Percentiles rank a stretch among this genome's conserved stretches.
These are phyloP conservation scores for Pipistrellus kuhlii DNA, from an alignment of 2,797 vertebrate genomes.

Conservation along the genomic window DNA sequence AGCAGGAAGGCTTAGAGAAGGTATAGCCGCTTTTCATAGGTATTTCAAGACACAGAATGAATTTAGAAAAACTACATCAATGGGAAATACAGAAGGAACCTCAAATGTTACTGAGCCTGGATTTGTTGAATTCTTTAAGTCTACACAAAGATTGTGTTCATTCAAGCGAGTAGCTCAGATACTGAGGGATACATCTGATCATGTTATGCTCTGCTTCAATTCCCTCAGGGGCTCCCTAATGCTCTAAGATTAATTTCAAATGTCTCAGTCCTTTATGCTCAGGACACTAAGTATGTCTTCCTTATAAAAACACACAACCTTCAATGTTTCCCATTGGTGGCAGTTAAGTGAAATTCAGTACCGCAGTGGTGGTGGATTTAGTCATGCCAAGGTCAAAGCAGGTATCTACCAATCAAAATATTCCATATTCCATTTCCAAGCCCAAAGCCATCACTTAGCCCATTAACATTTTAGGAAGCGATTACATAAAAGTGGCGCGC, in stretches of 20 bases:
- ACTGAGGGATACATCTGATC: neutral
- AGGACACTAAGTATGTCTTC: neutral
- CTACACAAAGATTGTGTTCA: constrained; percentile 38
- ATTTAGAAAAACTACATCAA: constrained; percentile 47
- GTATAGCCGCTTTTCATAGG: neutral
- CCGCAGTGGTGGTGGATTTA: neutral
- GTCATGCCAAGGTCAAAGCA: neutral
- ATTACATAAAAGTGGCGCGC: neutral
- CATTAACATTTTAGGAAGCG: neutral
- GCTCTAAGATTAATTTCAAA: constrained; percentile 40
- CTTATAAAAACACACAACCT: constrained; percentile 14
- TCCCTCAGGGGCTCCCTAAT: neutral
- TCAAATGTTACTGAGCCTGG: constrained; percentile 2
- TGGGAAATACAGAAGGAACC: neutral
- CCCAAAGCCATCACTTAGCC: neutral
- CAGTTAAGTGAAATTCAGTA: neutral
- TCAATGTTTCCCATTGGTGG: neutral
- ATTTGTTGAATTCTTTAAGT: constrained; percentile 46
- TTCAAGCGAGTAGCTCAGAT: constrained; percentile 25
- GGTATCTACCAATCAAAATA: neutral
- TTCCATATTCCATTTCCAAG: constrained; percentile 14
- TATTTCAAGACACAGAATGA: constrained; percentile 54
- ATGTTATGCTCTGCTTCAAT: constrained; percentile 25
- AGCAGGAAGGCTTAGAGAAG: constrained; percentile 36
- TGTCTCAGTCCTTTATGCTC: neutral